phyloP scores from a whole-genome alignment of 2,797 vertebrate species.

The Allenopithecus nigroviridis region DNA sequence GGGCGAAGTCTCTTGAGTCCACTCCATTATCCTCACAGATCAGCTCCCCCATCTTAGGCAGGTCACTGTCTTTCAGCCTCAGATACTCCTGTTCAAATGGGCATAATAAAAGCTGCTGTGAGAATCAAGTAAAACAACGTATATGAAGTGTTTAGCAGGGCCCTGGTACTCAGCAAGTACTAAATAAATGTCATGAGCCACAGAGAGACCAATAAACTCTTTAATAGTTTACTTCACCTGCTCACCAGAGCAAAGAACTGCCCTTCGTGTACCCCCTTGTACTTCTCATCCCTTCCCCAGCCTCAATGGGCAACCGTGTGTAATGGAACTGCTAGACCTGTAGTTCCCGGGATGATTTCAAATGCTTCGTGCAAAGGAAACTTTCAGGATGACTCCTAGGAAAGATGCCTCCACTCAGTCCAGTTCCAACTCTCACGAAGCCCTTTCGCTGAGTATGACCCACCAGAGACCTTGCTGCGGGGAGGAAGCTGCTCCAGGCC shows the following conservation, averaged over 20 bases:
- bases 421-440: background rate
- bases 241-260: background rate
- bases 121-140: background rate
- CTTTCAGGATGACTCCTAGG: background rate
- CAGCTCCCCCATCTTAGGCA: background rate
- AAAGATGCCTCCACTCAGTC: background rate
- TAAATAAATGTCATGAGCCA: background rate
- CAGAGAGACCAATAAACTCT: background rate
- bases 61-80: background rate
- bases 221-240: background rate
- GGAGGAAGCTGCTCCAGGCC: background rate
- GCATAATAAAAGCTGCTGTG: background rate
- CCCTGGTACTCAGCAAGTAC: background rate
- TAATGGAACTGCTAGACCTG: background rate
- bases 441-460: background rate
- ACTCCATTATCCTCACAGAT: background rate
- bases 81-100: background rate
- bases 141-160: background rate
- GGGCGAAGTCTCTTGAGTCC: fast-evolving
- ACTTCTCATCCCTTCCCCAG: no score
- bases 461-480: background rate
- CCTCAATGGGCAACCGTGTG: fast-evolving
- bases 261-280: background rate
- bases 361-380: background rate
- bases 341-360: background rate